Evolutionary conservation across 2,888 invertebrate species (phyloP).

Genomic region (Nomada lathburiana): DNA sequence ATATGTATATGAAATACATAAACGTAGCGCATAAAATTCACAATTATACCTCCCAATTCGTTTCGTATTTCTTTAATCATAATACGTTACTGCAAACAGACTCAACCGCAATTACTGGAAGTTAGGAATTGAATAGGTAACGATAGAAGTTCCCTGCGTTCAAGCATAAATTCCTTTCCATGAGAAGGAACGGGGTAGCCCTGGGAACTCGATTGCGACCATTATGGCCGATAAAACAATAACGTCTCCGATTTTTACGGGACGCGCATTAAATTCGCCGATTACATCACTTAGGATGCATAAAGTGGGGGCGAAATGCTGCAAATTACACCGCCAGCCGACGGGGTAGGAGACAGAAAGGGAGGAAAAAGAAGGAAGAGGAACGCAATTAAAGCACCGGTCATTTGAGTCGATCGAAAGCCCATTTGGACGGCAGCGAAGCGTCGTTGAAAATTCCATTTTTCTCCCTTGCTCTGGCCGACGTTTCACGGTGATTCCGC

Average conservation of each 20-base stretch:
- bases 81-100: too few species aligned
- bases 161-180: slow-evolving; percentile 4
- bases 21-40: neutral
- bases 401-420: slow-evolving; percentile 70
- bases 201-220: slow-evolving; percentile 23
- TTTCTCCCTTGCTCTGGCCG: slow-evolving; percentile 55
- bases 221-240: slow-evolving; percentile 55
- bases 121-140: too few species aligned
- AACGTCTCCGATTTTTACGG: slow-evolving; percentile 49
- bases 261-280: slow-evolving; percentile 54
- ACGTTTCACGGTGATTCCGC: slow-evolving; percentile 51
- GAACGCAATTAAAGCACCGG: slow-evolving; percentile 67
- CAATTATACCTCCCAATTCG: neutral
- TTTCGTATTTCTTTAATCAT: too few species aligned
- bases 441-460: slow-evolving; percentile 69
- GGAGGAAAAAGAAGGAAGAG: slow-evolving; percentile 25
- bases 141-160: neutral
- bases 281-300: slow-evolving; percentile 58
- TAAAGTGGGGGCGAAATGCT: slow-evolving; percentile 52
- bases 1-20: too few species aligned
- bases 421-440: slow-evolving; percentile 65
- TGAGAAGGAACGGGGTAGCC: neutral
- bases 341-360: neutral
- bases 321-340: slow-evolving; percentile 61
- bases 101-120: too few species aligned